Conservation (phyloP, 1,140 invertebrate genomes). For the Magallana ariakensis region DNA sequence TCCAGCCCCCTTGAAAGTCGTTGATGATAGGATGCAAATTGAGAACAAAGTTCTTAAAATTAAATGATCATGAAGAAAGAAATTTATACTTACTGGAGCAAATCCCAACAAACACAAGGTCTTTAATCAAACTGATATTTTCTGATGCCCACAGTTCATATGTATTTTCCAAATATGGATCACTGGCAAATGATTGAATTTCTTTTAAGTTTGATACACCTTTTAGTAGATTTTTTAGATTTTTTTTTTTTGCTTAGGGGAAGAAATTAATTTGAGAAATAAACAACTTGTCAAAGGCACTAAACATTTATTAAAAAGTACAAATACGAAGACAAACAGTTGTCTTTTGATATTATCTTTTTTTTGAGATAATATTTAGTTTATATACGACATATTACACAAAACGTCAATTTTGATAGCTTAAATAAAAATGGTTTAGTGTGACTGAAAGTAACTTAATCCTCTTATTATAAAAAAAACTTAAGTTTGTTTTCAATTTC, state of each 20-base stretch:
- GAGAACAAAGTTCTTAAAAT: no score
- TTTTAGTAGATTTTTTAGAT: slow-evolving; percentile 49
- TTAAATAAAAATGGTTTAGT: no score
- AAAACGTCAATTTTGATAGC: no score
- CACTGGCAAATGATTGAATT: slow-evolving; percentile 62
- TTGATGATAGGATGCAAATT: no score
- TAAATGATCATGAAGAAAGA: background rate
- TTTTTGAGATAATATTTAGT: no score
- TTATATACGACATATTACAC: no score
- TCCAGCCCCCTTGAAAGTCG: no score
- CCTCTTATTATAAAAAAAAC: no score
- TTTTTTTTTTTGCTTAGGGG: background rate
- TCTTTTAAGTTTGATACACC: slow-evolving; percentile 57
- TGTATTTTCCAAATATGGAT: slow-evolving; percentile 62
- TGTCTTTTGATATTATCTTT: no score
- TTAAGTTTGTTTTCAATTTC: no score
- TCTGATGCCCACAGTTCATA: slow-evolving; percentile 38
- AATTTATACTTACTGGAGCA: slow-evolving; percentile 63
- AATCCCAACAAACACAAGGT: slow-evolving; percentile 63
- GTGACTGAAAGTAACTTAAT: no score
- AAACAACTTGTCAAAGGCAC: background rate
- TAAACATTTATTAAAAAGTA: background rate
- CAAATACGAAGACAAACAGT: background rate
- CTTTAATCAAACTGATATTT: slow-evolving; percentile 53
- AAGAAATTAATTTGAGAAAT: background rate